These are phyloP conservation scores for Nothura maculosa DNA, from an alignment of 2,797 vertebrate genomes.

Conservation along the genomic window DNA sequence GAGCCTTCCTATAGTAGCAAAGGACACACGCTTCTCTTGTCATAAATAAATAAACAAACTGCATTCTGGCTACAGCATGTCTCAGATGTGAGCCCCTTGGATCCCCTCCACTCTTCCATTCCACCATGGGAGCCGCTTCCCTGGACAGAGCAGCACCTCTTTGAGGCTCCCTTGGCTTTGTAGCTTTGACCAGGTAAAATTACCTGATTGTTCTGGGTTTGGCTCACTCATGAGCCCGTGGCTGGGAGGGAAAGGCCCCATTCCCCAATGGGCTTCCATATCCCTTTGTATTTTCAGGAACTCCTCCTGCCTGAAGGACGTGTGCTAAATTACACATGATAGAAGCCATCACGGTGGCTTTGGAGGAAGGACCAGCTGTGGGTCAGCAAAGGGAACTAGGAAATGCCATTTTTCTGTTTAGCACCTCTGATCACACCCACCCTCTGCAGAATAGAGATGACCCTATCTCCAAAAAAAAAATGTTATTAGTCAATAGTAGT, in stretches of 20 bases:
- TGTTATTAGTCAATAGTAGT: no score
- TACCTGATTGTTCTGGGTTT: accelerated
- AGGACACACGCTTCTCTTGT: accelerated
- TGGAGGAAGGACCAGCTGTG: no score
- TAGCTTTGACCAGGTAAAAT: accelerated
- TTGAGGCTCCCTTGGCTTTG: not conserved
- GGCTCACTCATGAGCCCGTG: not conserved
- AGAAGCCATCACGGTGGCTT: not conserved
- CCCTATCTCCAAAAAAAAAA: no score
- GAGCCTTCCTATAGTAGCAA: no score
- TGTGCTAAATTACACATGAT: no score
- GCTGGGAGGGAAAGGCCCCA: not conserved
- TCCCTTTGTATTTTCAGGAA: accelerated
- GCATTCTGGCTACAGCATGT: not conserved
- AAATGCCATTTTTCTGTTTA: no score
- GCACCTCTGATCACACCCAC: no score
- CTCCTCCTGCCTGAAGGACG: accelerated
- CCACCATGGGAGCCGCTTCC: not conserved
- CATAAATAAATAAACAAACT: not conserved
- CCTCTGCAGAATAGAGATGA: no score
- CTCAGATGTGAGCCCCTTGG: accelerated
- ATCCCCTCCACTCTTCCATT: accelerated
- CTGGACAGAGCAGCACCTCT: not conserved
- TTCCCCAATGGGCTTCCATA: not conserved
- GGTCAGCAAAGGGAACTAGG: not conserved